Percentiles rank a stretch among this genome's conserved stretches.
These are phyloP conservation scores for Agrotis exclamationis DNA, from an alignment of 2,888 invertebrate genomes.

Conservation along the genomic window DNA sequence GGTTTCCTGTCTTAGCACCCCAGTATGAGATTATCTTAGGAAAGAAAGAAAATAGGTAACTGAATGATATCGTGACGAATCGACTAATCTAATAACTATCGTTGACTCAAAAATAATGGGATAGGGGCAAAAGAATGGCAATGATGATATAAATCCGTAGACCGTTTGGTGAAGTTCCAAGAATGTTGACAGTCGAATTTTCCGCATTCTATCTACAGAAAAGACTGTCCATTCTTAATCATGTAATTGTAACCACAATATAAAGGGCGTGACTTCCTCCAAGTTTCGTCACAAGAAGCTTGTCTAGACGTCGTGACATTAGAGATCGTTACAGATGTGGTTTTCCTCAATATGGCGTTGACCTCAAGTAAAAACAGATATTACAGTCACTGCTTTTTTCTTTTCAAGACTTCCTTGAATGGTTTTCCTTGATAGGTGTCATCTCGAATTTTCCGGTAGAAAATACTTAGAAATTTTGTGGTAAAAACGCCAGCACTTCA, in stretches of 20 bases:
- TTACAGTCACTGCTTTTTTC: conserved; percentile 25
- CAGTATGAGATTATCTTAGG: no score
- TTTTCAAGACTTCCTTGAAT: conserved; percentile 24
- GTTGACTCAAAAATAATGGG: no score
- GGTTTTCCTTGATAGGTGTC: conserved; percentile 23
- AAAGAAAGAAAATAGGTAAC: no score
- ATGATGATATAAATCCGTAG: no score
- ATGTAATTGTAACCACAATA: conserved; percentile 18
- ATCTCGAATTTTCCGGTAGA: neutral
- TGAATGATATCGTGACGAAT: no score
- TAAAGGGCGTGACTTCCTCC: conserved; percentile 24
- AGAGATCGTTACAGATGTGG: conserved; percentile 35
- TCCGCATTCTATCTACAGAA: neutral
- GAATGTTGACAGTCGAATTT: neutral
- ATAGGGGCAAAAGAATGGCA: no score
- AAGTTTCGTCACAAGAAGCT: conserved; percentile 38
- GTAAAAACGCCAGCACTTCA: no score
- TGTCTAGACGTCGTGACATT: conserved; percentile 55
- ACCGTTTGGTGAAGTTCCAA: no score
- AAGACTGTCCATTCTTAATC: neutral
- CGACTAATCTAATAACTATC: no score
- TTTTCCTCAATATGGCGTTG: conserved; percentile 64
- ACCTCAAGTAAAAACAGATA: conserved; percentile 41
- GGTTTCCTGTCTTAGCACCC: no score
- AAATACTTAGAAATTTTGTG: neutral